Conservation (phyloP, 1,140 invertebrate species). For the Orius insidiosus region DNA sequence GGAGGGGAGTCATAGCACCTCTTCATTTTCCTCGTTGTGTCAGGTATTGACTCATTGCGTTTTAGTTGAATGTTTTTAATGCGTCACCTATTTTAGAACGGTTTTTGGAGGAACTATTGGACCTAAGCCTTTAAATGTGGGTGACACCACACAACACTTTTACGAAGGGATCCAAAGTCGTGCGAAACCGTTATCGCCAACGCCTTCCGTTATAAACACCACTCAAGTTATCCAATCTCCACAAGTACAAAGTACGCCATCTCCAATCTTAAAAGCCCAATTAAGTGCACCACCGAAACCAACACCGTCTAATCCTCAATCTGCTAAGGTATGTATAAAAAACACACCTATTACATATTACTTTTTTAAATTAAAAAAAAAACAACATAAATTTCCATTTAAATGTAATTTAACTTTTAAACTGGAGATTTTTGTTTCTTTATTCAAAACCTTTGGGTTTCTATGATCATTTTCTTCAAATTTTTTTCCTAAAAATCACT, state of each 20-base stretch:
- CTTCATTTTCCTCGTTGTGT: slow-evolving; percentile 64
- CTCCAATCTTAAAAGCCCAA: slow-evolving; percentile 60
- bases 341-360: no score
- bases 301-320: slow-evolving; percentile 21
- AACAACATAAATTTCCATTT: no score
- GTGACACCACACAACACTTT: slow-evolving; percentile 33
- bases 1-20: slow-evolving; percentile 56
- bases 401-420: no score
- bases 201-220: slow-evolving; percentile 5
- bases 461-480: no score
- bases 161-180: slow-evolving; percentile 60
- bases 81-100: no score
- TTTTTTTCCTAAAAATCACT: no score
- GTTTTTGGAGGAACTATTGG: slow-evolving; percentile 62
- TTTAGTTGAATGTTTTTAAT: no score
- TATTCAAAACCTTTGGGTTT: no score
- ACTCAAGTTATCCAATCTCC: slow-evolving; percentile 14
- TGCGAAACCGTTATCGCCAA: slow-evolving; percentile 25
- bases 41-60: slow-evolving; percentile 32
- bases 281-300: slow-evolving; percentile 49
- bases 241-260: slow-evolving; percentile 27
- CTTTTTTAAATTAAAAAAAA: no score
- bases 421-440: no score
- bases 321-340: slow-evolving; percentile 1
- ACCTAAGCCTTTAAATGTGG: slow-evolving; percentile 38